A percentile compares a stretch with the other conserved stretches of the same genome.
These are phyloP conservation scores for Psittacula derbiana DNA, from an alignment of 2,797 vertebrate genomes.

Conservation along the genomic window DNA sequence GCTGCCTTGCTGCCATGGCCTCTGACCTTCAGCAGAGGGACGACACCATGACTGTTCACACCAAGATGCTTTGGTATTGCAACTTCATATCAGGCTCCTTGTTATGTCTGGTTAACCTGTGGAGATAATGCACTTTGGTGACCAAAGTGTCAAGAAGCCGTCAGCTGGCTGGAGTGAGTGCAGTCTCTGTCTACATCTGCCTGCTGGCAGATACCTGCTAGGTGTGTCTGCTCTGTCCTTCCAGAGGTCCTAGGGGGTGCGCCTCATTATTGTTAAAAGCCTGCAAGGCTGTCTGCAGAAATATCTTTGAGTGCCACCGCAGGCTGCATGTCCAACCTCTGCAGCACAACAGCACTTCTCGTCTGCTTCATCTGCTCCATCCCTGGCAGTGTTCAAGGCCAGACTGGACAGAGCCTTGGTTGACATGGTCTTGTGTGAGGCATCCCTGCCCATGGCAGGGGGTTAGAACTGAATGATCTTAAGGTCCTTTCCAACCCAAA, in stretches of 20 bases:
- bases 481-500: background rate
- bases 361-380: background rate
- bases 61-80: background rate
- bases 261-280: background rate
- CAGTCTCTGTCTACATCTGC: background rate
- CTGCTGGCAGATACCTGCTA: background rate
- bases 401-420: background rate
- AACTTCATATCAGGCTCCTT: fast-evolving
- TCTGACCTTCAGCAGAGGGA: background rate
- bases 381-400: background rate
- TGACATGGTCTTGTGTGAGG: background rate
- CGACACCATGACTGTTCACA: fast-evolving
- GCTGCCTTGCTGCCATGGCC: fast-evolving
- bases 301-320: background rate
- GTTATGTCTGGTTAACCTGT: background rate
- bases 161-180: background rate
- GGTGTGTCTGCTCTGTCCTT: background rate
- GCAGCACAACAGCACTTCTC: background rate
- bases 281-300: background rate
- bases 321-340: background rate
- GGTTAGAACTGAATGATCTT: background rate
- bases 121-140: fast-evolving
- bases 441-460: background rate
- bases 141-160: fast-evolving
- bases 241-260: background rate